Evolutionary conservation across 2,888 invertebrate genomes (phyloP).

Genomic region (Agrilus biguttatus): DNA sequence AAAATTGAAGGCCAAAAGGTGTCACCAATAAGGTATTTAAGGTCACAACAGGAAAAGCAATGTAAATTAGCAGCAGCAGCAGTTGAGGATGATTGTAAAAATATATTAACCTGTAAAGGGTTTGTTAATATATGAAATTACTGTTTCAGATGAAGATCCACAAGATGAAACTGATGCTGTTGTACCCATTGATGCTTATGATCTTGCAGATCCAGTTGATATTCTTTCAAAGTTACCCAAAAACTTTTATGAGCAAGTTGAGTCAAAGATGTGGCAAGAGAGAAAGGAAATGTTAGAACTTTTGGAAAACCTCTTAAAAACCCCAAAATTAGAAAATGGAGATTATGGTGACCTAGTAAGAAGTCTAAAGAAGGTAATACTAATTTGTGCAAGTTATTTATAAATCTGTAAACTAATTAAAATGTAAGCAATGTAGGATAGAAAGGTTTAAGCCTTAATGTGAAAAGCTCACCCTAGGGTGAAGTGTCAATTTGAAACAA

Average conservation of each 20-base stretch:
- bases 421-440: too few species aligned
- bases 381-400: not conserved
- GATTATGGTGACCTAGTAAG: conserved; percentile 85
- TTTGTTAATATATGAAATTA: conserved; percentile 7
- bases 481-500: too few species aligned
- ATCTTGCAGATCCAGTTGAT: conserved; percentile 82
- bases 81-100: conserved; percentile 35
- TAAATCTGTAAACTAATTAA: not conserved
- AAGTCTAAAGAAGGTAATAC: conserved; percentile 65
- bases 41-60: conserved; percentile 67
- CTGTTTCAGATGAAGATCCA: conserved; percentile 39
- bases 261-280: conserved; percentile 95
- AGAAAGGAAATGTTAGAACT: conserved; percentile 83
- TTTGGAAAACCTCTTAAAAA: conserved; percentile 61
- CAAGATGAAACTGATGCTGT: conserved; percentile 39
- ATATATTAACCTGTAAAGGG: too few species aligned
- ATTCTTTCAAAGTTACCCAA: conserved; percentile 85
- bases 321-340: conserved; percentile 77
- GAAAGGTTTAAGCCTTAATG: too few species aligned
- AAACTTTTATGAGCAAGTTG: conserved; percentile 88
- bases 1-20: conserved; percentile 52
- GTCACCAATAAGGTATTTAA: conserved; percentile 56
- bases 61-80: conserved; percentile 29
- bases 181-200: conserved; percentile 73
- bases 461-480: too few species aligned